These are phyloP conservation scores for Ptiloglossa arizonensis DNA, from an alignment of 1,140 invertebrate species.

Conservation along the genomic window DNA sequence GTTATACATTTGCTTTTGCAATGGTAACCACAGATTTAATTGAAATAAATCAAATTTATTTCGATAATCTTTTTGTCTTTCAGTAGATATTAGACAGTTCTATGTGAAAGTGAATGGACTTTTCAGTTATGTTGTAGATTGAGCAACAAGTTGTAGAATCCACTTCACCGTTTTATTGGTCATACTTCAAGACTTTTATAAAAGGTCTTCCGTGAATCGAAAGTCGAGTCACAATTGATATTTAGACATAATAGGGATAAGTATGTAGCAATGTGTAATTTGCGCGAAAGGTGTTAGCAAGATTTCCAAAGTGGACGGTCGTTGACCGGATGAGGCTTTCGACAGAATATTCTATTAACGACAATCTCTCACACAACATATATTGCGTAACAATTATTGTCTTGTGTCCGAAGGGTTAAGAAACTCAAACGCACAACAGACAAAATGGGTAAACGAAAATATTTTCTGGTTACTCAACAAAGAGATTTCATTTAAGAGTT, in stretches of 20 bases:
- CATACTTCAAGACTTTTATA: no score
- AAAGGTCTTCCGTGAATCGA: no score
- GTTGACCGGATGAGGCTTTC: slow-evolving; percentile 27
- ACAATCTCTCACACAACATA: no score
- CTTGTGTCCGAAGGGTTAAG: not conserved
- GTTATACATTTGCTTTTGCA: no score
- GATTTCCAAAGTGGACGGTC: not conserved
- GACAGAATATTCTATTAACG: slow-evolving; percentile 18
- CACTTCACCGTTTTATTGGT: no score
- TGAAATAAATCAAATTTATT: not conserved
- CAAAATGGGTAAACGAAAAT: no score
- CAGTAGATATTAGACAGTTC: no score
- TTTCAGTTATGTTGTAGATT: no score
- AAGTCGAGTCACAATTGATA: not conserved
- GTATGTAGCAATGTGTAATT: not conserved
- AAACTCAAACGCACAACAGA: not conserved
- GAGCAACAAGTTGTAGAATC: no score
- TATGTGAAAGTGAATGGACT: no score
- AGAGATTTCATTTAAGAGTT: not conserved
- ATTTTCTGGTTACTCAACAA: not conserved
- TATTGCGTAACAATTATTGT: slow-evolving; percentile 8
- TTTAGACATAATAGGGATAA: not conserved
- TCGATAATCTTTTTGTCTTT: not conserved
- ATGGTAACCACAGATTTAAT: not conserved
- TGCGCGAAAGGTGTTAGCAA: not conserved